These are phyloP conservation scores for Athalia circularis DNA, from an alignment of 2,888 invertebrate species.

Conservation along the genomic window DNA sequence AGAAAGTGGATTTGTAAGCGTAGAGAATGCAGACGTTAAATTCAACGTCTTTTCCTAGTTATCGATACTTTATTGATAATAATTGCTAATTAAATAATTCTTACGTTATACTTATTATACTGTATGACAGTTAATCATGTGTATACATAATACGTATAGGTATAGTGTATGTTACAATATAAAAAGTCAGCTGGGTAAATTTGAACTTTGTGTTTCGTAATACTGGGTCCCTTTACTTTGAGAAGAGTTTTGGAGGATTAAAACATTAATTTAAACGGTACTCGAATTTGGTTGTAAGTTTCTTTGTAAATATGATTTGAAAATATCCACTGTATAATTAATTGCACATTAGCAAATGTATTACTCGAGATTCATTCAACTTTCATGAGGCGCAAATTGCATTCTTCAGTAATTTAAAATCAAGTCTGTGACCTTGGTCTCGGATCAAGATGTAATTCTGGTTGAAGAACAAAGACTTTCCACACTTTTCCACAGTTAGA, in stretches of 20 bases:
- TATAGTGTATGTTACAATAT: constrained; percentile 28
- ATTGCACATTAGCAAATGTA: constrained; percentile 6
- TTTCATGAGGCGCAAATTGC: neutral
- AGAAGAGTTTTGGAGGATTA: constrained; percentile 12
- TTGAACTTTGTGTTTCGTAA: constrained; percentile 39
- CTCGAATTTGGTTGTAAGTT: neutral
- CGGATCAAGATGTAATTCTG: constrained; percentile 63
- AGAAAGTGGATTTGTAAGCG: neutral
- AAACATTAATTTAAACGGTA: constrained; percentile 1
- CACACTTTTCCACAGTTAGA: constrained; percentile 82
- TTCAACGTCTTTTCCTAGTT: neutral
- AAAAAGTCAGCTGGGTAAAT: constrained; percentile 39
- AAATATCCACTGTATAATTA: neutral
- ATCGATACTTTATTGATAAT: constrained; percentile 17
- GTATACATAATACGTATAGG: constrained; percentile 24
- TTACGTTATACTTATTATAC: constrained; percentile 10
- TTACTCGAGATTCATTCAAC: constrained; percentile 4
- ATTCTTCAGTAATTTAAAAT: neutral
- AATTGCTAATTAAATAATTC: constrained; percentile 26
- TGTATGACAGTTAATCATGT: constrained; percentile 28
- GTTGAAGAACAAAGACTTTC: constrained; percentile 75
- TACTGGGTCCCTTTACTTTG: constrained; percentile 32
- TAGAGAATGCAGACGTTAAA: neutral
- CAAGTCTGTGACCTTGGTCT: constrained; percentile 1
- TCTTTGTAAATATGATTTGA: neutral